Conservation (phyloP, 2,797 vertebrate species). For the Hippoglossus hippoglossus region DNA sequence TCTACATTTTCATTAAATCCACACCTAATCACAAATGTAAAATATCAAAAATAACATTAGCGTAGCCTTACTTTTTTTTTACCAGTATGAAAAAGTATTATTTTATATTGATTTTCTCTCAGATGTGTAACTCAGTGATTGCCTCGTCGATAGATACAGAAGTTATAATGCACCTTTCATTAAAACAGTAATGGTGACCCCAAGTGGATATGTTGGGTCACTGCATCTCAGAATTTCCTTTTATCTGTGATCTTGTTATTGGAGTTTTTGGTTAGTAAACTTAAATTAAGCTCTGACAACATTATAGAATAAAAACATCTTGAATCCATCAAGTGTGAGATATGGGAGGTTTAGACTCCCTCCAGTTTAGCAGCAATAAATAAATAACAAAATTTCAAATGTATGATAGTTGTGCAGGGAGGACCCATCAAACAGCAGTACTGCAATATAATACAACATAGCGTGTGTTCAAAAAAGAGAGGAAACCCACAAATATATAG, state of each 20-base stretch:
- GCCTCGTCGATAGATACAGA: not conserved
- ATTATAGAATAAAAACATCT: not conserved
- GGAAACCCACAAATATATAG: too few relatives aligned
- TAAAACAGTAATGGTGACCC: conserved; percentile 41
- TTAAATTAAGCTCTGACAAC: not conserved
- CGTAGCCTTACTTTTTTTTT: not conserved
- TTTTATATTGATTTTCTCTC: not conserved
- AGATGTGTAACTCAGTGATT: not conserved
- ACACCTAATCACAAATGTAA: not conserved
- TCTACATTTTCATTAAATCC: not conserved
- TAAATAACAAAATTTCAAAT: too few relatives aligned
- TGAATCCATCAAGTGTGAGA: not conserved
- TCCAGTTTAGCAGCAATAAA: too few relatives aligned
- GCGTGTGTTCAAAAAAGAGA: too few relatives aligned
- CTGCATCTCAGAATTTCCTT: conserved; percentile 19
- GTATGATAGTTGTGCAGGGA: too few relatives aligned
- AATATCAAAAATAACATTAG: not conserved
- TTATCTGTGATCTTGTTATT: not conserved
- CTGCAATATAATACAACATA: too few relatives aligned
- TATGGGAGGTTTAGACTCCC: not conserved
- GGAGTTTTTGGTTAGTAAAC: not conserved
- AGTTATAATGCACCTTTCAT: not conserved
- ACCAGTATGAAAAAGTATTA: not conserved
- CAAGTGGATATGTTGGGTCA: conserved; percentile 51
- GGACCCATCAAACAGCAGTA: too few relatives aligned